Percentiles rank a stretch among this genome's conserved stretches.
These are phyloP conservation scores for Oncorhynchus nerka DNA, from an alignment of 2,113 vertebrate species.

Conservation along the genomic window DNA sequence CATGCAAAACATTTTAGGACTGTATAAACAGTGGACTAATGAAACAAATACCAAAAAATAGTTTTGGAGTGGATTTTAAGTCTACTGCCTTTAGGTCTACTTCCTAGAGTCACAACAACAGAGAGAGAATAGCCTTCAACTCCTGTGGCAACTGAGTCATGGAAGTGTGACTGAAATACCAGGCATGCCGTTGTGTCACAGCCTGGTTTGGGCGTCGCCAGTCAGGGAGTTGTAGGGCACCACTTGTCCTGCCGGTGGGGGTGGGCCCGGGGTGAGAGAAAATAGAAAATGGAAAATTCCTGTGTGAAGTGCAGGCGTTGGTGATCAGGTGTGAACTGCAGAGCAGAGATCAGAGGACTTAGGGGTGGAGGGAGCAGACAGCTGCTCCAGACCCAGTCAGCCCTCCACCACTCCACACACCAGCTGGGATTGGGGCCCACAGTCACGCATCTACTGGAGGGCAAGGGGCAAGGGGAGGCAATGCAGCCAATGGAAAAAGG, in stretches of 20 bases:
- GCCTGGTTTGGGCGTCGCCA: constrained; percentile 36
- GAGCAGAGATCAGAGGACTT: constrained; percentile 64
- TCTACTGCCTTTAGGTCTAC: neutral
- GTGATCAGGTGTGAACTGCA: constrained; percentile 77
- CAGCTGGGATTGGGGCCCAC: constrained; percentile 47
- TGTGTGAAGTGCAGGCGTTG: constrained; percentile 74
- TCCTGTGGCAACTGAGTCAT: constrained; percentile 36
- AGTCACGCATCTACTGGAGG: neutral
- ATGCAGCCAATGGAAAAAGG: neutral
- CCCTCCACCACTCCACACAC: constrained; percentile 37
- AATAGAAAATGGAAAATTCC: constrained; percentile 82
- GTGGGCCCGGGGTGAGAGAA: constrained; percentile 57
- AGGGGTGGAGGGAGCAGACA: constrained; percentile 56
- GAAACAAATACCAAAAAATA: too few relatives aligned
- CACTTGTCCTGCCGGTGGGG: constrained; percentile 59
- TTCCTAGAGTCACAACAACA: constrained; percentile 14
- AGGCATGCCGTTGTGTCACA: constrained; percentile 53
- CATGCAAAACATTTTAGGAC: too few relatives aligned
- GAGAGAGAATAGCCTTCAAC: neutral
- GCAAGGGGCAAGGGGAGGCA: neutral
- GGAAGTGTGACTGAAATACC: constrained; percentile 51
- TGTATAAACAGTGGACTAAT: too few relatives aligned
- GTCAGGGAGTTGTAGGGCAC: constrained; percentile 49
- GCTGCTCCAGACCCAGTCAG: constrained; percentile 58
- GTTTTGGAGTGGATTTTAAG: too few relatives aligned